phyloP scores from a whole-genome alignment of 1,140 invertebrate genomes.

The Meloidogyne floridensis region DNA sequence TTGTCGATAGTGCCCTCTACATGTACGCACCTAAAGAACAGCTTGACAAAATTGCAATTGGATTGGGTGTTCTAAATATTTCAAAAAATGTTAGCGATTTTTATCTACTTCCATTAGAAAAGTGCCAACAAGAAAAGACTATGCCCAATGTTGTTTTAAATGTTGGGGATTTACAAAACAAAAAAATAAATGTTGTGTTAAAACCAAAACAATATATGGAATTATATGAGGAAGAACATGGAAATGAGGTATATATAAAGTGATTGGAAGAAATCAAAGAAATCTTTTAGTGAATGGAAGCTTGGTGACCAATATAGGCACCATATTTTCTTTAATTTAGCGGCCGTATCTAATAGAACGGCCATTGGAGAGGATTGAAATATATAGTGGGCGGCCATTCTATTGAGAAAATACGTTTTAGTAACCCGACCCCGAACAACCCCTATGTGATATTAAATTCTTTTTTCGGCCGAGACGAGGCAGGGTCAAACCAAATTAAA shows the following conservation, averaged over 20 bases:
- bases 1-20: neutral
- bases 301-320: too few relatives aligned
- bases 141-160: conserved; percentile 4
- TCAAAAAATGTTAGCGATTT: conserved; percentile 1
- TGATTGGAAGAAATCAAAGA: neutral
- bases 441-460: too few relatives aligned
- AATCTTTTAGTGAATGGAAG: rapidly evolving
- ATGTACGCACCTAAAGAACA: neutral
- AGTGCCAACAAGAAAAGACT: neutral
- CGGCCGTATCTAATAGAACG: too few relatives aligned
- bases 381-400: too few relatives aligned
- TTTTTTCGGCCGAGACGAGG: too few relatives aligned
- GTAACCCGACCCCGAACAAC: too few relatives aligned
- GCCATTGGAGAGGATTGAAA: too few relatives aligned
- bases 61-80: neutral
- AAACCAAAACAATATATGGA: conserved; percentile 6
- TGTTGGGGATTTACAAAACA: neutral
- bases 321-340: too few relatives aligned
- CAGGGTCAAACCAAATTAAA: too few relatives aligned
- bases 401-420: too few relatives aligned
- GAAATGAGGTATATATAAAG: neutral
- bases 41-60: neutral
- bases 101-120: neutral
- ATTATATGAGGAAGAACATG: conserved; percentile 9
- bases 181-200: conserved; percentile 1